Conservation (phyloP, 2,888 invertebrate genomes). For the Shargacucullia verbasci region DNA sequence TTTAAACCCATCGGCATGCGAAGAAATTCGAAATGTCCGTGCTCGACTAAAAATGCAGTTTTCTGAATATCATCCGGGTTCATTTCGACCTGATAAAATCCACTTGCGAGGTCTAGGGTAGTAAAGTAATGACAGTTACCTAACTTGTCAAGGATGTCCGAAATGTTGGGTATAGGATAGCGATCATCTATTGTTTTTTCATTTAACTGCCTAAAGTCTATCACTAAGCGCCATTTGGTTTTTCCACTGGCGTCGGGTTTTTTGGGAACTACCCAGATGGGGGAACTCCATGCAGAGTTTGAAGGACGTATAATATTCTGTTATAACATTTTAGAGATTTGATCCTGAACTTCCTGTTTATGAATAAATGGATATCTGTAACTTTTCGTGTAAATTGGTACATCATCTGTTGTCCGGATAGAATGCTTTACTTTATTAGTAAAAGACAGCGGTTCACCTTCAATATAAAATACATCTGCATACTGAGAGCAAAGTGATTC, state of each 20-base stretch:
- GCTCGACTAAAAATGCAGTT: slow-evolving; percentile 7
- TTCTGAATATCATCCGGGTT: slow-evolving; percentile 1
- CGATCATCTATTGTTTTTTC: slow-evolving; percentile 14
- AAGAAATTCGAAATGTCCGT: too few relatives aligned
- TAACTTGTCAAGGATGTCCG: slow-evolving; percentile 4
- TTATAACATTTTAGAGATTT: neutral
- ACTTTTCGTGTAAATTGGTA: neutral
- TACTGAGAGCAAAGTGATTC: neutral
- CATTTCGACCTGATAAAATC: slow-evolving; percentile 1
- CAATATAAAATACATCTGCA: neutral
- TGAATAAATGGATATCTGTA: neutral
- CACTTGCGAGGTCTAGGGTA: neutral
- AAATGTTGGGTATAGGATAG: slow-evolving; percentile 10
- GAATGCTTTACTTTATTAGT: slow-evolving; percentile 2
- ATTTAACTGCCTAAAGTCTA: slow-evolving; percentile 8
- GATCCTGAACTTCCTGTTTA: neutral
- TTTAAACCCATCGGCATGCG: too few relatives aligned
- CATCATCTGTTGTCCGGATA: neutral
- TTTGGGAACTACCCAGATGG: slow-evolving; percentile 8
- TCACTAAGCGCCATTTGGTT: slow-evolving; percentile 8
- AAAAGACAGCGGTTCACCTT: neutral
- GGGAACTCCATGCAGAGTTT: neutral
- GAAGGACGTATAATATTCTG: neutral
- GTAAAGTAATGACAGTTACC: slow-evolving; percentile 13
- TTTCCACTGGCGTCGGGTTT: slow-evolving; percentile 9